These are phyloP conservation scores for Brachypalpus laphriformis DNA, from an alignment of 2,888 invertebrate genomes.

Conservation along the genomic window DNA sequence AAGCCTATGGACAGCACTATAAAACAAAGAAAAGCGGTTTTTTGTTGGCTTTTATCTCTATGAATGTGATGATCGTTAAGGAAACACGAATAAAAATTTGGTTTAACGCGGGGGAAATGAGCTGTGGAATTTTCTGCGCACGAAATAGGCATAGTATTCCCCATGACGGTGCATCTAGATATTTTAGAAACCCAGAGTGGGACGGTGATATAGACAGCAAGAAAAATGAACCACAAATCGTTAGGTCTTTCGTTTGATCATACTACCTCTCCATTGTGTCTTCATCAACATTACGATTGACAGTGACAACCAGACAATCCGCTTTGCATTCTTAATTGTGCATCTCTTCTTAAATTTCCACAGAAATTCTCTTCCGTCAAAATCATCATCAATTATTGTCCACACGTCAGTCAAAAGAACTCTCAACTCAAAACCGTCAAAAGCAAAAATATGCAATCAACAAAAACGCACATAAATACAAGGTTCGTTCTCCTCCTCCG, in stretches of 20 bases:
- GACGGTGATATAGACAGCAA: too few species aligned
- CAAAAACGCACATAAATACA: not conserved
- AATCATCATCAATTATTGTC: slow-evolving; percentile 50
- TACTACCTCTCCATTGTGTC: too few species aligned
- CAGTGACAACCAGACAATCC: not conserved
- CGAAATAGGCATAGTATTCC: too few species aligned
- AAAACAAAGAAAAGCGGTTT: not conserved
- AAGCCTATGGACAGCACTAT: not conserved
- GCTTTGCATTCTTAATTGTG: not conserved
- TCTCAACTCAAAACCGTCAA: slow-evolving; percentile 7
- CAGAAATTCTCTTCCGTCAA: slow-evolving; percentile 22
- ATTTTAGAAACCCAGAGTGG: too few species aligned
- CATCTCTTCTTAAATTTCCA: not conserved
- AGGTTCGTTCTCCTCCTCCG: not conserved
- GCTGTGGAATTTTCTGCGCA: too few species aligned
- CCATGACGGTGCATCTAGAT: too few species aligned
- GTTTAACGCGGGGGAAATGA: not conserved
- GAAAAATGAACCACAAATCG: too few species aligned
- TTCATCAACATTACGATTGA: too few species aligned
- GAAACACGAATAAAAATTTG: not conserved
- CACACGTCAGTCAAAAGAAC: slow-evolving; percentile 11
- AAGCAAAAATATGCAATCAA: slow-evolving; percentile 20
- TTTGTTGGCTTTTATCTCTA: not conserved
- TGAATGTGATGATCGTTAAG: not conserved
- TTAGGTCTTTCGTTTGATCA: too few species aligned